Percentiles rank a stretch among this genome's conserved stretches.
Evolutionary conservation across 2,113 vertebrate species (phyloP).

Genomic region (Cyphotilapia sp.): DNA sequence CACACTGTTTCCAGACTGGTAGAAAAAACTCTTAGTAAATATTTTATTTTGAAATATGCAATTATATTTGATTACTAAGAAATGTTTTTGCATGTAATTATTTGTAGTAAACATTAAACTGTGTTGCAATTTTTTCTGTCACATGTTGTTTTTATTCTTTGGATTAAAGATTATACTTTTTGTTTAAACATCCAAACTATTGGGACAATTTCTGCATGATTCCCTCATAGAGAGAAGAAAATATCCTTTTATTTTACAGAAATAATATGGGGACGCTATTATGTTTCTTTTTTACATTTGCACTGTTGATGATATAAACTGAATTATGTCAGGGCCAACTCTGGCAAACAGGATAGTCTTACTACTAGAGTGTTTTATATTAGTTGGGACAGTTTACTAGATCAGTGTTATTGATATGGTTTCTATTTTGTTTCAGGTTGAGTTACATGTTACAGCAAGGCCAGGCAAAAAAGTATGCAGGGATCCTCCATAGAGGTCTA

Average conservation of each 20-base stretch:
- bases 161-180: background rate
- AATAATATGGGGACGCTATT: background rate
- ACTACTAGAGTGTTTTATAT: background rate
- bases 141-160: background rate
- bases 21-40: background rate
- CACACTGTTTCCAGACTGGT: background rate
- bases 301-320: fast-evolving
- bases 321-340: background rate
- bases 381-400: background rate
- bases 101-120: background rate
- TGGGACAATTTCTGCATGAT: fast-evolving
- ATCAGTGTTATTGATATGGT: background rate
- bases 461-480: background rate
- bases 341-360: background rate
- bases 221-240: background rate
- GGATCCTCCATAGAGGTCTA: background rate
- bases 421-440: background rate
- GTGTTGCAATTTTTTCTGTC: background rate
- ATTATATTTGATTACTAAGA: background rate
- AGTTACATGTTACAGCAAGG: background rate
- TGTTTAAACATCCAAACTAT: background rate
- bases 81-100: background rate
- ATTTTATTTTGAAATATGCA: background rate
- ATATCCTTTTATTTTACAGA: fast-evolving
- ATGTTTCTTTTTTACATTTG: fast-evolving